Evolutionary conservation across 2,113 vertebrate species (phyloP), one percentile per base, ranked within the genome.

Genomic region (Sisor rabdophorus): DNA sequence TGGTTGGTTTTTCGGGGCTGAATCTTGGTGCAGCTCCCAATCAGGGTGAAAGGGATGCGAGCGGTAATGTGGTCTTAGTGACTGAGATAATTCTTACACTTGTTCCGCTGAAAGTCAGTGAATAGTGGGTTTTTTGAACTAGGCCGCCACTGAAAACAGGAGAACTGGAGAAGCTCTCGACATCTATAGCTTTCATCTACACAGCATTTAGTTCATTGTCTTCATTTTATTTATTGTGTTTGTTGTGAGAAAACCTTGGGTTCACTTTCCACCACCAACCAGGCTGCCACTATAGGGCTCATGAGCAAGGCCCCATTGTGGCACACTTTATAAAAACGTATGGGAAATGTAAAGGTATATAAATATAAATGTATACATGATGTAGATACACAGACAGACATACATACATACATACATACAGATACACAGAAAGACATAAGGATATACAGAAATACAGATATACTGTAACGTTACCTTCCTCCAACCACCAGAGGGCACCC

Each of bases 41-140:
- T n/a, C 20, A 40, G n/a, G 7, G 63, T 67, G 63, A 67, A 67
- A 47, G 63, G 60, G 63, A 67, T 67, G n/a, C 24, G 63, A 48
- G 63, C 36, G 0, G 40, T 40, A 47, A 5, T 7, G 3, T 13
- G 3, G 63, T 40, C 63, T 67, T 36, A 67, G n/a, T n/a, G 63
- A 67, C 48, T 24, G 63, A 10, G 40, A 67, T 67, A 47, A 48
- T 24, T 67, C 5, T 67, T 36, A 47, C 24, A 40, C 28, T 67
- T 48, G 63, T 48, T 7, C 63, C 48, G 63, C 40, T 48, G 63
- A 36, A 47, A 16, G n/a, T 48, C n/a, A 16, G 63, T 67, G 48
- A 67, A 67, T 67, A 67, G 7, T 3, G 8, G n/a, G 22, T 13
- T 15, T 67, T 67, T 67, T 47, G 22, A 67, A 67, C 24, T 67